Conservation (phyloP, 1,140 invertebrate genomes). For the Drosophila truncata region DNA sequence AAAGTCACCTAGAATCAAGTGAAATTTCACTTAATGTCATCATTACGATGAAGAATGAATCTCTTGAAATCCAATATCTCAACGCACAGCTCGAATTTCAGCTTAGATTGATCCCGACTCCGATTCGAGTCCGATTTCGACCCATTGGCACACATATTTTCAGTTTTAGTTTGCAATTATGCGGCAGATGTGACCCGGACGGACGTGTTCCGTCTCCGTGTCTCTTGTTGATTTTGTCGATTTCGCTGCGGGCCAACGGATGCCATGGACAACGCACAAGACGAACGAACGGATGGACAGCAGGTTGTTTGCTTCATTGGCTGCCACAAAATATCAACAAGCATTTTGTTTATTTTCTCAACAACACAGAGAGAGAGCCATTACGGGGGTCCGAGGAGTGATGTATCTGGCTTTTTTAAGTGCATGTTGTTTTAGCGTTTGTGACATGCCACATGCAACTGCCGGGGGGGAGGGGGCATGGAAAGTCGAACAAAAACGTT, state of each 20-base stretch:
- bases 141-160: constrained; percentile 62
- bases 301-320: constrained; percentile 79
- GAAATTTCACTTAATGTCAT: too few relatives aligned
- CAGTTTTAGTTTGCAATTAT: constrained; percentile 72
- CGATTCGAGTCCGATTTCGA: constrained; percentile 1
- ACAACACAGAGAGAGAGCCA: constrained; percentile 38
- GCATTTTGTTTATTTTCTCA: constrained; percentile 82
- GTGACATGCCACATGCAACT: constrained; percentile 68
- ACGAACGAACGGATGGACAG: constrained; percentile 34
- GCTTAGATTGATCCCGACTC: constrained; percentile 1
- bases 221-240: constrained; percentile 73
- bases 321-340: constrained; percentile 83
- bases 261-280: constrained; percentile 45
- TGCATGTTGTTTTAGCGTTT: constrained; percentile 81
- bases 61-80: constrained; percentile 30
- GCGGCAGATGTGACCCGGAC: constrained; percentile 42
- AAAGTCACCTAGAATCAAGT: background rate
- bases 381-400: background rate
- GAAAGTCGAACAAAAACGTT: constrained; percentile 11
- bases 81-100: constrained; percentile 13
- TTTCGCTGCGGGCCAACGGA: constrained; percentile 70
- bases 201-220: background rate
- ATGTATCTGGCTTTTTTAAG: constrained; percentile 65
- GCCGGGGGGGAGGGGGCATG: constrained; percentile 24
- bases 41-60: background rate